Evolutionary conservation across 92 coral and sea anemone species (phyloP), one percentile per base, ranked within the genome.

Genomic region (Epizoanthus stellaris): DNA sequence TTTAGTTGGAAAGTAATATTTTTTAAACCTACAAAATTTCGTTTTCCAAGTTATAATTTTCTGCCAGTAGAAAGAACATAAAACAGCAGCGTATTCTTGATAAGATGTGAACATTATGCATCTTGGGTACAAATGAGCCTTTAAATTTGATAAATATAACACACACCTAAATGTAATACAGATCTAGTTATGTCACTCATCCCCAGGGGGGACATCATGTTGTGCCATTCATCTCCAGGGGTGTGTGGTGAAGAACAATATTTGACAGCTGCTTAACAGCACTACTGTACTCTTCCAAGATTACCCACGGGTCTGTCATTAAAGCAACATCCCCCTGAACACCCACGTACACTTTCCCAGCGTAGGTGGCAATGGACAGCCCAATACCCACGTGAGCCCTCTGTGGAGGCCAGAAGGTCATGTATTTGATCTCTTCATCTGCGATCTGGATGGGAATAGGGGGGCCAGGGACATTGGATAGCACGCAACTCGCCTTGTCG

Each of bases 401-500:
- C 85, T 95, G 98, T 6, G 98, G 98, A 43, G 98, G 98, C 91
- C 95, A 92, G 64, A 95, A 95, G 60, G 86, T 77, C 88, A 91
- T 77, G 82, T 65, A 75, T 47, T 83, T 92, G 25, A 94, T 66
- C 3, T 81, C 80, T 72, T 72, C 75, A 9, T 91, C 96, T 69
- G 81, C 85, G 21, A 95, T 85, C 6, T 81, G 81, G 77, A 95
- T 87, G 20, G 77, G 81, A 19, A 75, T 21, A 65, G 81, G 91
- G 10, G 98, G 96, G 64, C 98, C 98, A 5, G 98, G 95, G n/a
- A 95, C 96, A 89, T 95, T 94, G 19, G 98, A 95, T 70, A 95
- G 39, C 43, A 95, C 98, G 82, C 92, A 89, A 16, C 91, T 94
- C 4, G 92, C 87, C 73, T 94, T 95, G 62, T 86, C 62, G 5